Evolutionary conservation across 2,113 vertebrate genomes (phyloP), one percentile per base, ranked within the genome.

Genomic region (Plestiodon gilberti): DNA sequence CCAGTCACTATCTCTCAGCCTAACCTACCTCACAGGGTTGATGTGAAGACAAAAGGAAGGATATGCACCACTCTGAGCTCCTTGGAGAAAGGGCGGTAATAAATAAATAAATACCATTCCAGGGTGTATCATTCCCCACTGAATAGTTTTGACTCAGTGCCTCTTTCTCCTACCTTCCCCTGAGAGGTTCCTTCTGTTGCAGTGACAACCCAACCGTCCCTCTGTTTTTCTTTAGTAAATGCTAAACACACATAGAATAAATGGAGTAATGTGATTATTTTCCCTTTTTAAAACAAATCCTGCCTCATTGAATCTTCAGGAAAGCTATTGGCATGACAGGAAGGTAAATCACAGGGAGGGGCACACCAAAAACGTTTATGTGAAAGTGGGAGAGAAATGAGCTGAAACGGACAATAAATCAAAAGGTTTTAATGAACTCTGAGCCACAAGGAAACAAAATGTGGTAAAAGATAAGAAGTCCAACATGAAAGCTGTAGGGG

Each of bases 361-460:
- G 43, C 15, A 80, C 40, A 8, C 8, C 33, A 38, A 71, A 71
- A 22, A 17, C 69, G 8, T 71, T 71, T 71, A 18, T 71, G 35
- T 38, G 35, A 38, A 38, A 73, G 33, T 35, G 7, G 22, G 38
- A 40, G 18, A 38, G 38, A 62, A 43, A 23, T 2, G 15, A 61
- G 10, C 25, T 30, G 6, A 65, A 43, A 10, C 38, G 30, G 38
- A 65, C 28, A 20, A 10, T 5, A 40, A 65, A 65, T 80, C 61
- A n/a, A 65, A 80, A 38, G 61, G 25, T 40, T 65, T 64, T 65
- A 25, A 80, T 48, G 62, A 81, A 67, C 78, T 67, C 61, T 81
- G 64, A 48, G 38, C 78, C 78, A 48, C 30, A 67, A 81, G 78
- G 78, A 81, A 81, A 81, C 78, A 81, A 43, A 67, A 48, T 61